Percentiles rank a stretch among this genome's conserved stretches.
phyloP scores from a whole-genome alignment of 1,140 invertebrate species.

The Eurosta solidaginis region DNA sequence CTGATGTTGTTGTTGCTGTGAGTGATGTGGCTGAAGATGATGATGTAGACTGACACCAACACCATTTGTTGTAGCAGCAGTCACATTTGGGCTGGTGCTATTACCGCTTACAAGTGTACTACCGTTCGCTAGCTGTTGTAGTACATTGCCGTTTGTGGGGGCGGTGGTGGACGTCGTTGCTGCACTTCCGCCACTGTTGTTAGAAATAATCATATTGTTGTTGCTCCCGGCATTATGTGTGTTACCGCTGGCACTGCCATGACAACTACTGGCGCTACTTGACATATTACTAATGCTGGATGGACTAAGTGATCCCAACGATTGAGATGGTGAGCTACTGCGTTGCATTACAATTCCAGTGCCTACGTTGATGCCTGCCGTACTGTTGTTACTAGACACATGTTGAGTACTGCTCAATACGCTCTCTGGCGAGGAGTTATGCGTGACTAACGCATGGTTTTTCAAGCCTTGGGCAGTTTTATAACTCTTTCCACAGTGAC shows the following conservation, averaged over 20 bases:
- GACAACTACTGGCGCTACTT: conserved; percentile 55
- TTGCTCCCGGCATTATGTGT: not conserved
- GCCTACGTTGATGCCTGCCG: not conserved
- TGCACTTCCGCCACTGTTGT: not conserved
- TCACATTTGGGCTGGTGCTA: conserved; percentile 27
- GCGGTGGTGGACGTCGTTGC: conserved; percentile 29
- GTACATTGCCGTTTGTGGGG: conserved; percentile 29
- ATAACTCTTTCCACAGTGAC: conserved; percentile 83
- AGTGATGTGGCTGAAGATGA: conserved; percentile 34
- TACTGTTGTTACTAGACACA: conserved; percentile 32
- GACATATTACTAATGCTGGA: conserved; percentile 59
- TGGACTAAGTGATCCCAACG: conserved; percentile 55
- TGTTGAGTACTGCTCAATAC: conserved; percentile 49
- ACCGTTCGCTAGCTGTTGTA: conserved; percentile 49
- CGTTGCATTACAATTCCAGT: conserved; percentile 43
- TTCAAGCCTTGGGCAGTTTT: conserved; percentile 77
- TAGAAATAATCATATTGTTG: conserved; percentile 29
- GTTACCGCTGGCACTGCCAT: conserved; percentile 39
- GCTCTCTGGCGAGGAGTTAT: conserved; percentile 60
- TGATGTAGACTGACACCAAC: conserved; percentile 13
- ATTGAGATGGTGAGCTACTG: conserved; percentile 55
- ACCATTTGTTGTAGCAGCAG: conserved; percentile 36
- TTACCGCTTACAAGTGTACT: not conserved
- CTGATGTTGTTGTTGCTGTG: conserved; percentile 38
- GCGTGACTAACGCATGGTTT: conserved; percentile 69